Conservation (phyloP, 2,113 vertebrate species). For the Salvelinus alpinus region DNA sequence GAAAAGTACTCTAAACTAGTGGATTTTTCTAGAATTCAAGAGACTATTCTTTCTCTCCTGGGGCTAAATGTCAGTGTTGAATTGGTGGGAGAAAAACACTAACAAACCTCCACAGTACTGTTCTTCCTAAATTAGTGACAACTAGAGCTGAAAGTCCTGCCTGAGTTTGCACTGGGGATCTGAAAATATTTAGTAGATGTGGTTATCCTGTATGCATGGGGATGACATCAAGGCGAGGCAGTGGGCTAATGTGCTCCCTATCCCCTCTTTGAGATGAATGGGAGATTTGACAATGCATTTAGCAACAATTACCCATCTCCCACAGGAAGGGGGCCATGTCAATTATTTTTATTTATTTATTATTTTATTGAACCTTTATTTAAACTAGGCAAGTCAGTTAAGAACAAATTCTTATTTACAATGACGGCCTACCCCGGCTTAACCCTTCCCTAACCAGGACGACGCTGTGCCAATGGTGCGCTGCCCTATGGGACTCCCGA, state of each 20-base stretch:
- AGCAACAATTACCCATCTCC: conserved; percentile 17
- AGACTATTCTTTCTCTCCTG: not conserved
- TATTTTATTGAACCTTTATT: too few species aligned
- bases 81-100: not conserved
- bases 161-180: conserved; percentile 10
- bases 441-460: too few species aligned
- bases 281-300: conserved; percentile 44
- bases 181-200: conserved; percentile 29
- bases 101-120: not conserved
- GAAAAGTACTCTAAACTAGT: not conserved
- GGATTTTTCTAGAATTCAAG: not conserved
- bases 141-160: conserved; percentile 15
- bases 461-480: too few species aligned
- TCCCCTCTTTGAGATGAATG: conserved; percentile 27
- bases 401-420: too few species aligned
- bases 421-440: too few species aligned
- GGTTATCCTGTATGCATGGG: conserved; percentile 6
- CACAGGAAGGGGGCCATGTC: conserved; percentile 26
- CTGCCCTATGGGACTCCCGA: too few species aligned
- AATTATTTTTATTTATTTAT: not conserved
- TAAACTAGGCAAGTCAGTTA: too few species aligned
- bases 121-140: conserved; percentile 28
- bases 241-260: conserved; percentile 6
- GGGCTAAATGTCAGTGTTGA: not conserved
- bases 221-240: conserved; percentile 29